Conservation (phyloP, 2,113 vertebrate species). For the Vidua chalybeata region DNA sequence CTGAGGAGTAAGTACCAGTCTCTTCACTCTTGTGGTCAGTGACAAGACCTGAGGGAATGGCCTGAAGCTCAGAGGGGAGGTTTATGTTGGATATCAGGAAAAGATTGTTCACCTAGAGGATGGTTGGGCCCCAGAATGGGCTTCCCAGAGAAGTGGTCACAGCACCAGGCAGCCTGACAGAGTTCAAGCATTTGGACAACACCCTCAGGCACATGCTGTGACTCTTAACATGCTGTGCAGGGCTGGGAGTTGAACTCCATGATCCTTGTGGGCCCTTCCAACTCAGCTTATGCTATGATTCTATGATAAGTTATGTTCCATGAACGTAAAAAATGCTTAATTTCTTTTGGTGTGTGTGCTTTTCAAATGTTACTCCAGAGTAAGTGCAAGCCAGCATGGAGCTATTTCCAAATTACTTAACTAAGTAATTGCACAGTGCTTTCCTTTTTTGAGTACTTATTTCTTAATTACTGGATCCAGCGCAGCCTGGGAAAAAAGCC, state of each 20-base stretch:
- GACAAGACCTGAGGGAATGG: neutral
- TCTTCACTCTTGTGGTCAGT: neutral
- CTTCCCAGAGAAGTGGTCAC: neutral
- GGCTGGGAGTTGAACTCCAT: neutral
- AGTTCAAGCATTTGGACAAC: neutral
- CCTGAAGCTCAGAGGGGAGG: neutral
- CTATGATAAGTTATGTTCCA: neutral
- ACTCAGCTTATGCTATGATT: neutral
- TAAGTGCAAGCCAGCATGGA: neutral
- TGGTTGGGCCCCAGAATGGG: fast-evolving
- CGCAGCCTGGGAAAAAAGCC: neutral
- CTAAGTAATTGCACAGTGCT: neutral
- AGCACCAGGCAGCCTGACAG: neutral
- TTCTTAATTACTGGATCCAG: neutral
- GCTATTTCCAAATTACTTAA: neutral
- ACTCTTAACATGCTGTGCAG: fast-evolving
- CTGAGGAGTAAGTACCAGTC: fast-evolving
- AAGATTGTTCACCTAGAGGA: neutral
- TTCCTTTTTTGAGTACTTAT: neutral
- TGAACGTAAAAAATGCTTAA: neutral
- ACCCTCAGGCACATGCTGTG: neutral
- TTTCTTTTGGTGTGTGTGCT: neutral
- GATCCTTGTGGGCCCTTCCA: neutral
- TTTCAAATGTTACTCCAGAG: neutral
- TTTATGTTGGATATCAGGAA: neutral